Evolutionary conservation across 2,113 vertebrate genomes (phyloP).

Genomic region (Pungitius pungitius): DNA sequence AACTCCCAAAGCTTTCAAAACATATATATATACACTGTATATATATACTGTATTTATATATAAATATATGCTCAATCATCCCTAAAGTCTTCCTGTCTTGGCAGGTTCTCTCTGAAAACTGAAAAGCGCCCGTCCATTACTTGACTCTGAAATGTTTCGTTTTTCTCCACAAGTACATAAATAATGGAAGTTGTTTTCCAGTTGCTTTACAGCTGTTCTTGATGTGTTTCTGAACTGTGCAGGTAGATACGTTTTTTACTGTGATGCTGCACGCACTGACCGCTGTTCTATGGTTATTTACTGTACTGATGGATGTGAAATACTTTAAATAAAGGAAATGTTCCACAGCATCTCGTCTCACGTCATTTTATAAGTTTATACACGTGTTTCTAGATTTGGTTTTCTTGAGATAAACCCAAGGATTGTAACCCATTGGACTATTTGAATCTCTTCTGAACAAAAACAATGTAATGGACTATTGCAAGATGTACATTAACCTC

Average conservation of each 20-base stretch:
- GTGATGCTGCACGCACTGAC: constrained; percentile 38
- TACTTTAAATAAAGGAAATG: constrained; percentile 63
- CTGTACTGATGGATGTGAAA: constrained; percentile 55
- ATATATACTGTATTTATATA: neutral
- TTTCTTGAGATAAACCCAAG: neutral
- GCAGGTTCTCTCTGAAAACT: constrained; percentile 55
- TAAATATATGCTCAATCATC: constrained; percentile 37
- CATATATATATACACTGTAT: constrained; percentile 22
- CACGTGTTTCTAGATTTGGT: neutral
- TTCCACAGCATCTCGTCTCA: constrained; percentile 1
- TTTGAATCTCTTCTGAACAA: neutral
- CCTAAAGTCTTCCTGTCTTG: constrained; percentile 67
- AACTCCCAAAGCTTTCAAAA: neutral
- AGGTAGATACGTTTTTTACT: constrained; percentile 35
- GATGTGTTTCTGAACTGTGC: constrained; percentile 29
- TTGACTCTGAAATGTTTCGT: constrained; percentile 62
- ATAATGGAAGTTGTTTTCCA: constrained; percentile 39
- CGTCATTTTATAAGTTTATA: neutral
- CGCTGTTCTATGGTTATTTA: constrained; percentile 27
- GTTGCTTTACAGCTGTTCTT: constrained; percentile 41
- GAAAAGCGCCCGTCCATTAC: constrained; percentile 72
- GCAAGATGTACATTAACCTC: neutral
- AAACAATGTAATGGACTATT: neutral
- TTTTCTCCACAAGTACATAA: constrained; percentile 20
- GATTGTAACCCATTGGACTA: neutral